Evolutionary conservation across 37 sponge, comb jelly and placozoan species (phyloP).

Genomic region (Spongilla lacustris): DNA sequence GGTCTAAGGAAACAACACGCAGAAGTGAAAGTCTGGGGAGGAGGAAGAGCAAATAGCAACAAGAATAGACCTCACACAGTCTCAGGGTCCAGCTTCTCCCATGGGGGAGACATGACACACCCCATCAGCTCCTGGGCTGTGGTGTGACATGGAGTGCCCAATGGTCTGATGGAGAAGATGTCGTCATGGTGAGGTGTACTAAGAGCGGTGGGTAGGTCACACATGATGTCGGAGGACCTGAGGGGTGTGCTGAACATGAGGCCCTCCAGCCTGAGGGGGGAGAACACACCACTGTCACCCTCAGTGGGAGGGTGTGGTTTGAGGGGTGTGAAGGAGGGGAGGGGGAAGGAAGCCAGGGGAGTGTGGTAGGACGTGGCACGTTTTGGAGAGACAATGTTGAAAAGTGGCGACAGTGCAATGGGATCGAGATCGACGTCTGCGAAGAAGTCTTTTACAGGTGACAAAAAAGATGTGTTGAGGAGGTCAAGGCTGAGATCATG

Average conservation of each 20-base stretch:
- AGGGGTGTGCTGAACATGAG: constrained; percentile 51
- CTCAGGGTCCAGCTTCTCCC: too few species aligned
- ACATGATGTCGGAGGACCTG: constrained; percentile 13
- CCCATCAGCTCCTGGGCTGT: too few species aligned
- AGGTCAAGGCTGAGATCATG: constrained; percentile 17
- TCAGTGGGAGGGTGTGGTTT: background rate
- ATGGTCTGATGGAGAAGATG: too few species aligned
- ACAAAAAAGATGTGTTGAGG: constrained; percentile 44
- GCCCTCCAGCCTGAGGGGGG: constrained; percentile 14
- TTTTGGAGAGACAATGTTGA: constrained; percentile 35
- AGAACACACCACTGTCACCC: constrained; percentile 59
- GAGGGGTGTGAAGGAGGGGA: constrained; percentile 47
- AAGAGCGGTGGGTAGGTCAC: constrained; percentile 10
- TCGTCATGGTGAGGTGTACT: constrained; percentile 30
- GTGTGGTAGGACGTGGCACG: background rate
- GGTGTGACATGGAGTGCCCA: too few species aligned
- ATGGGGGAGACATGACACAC: too few species aligned
- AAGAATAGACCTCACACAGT: too few species aligned
- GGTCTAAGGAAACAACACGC: too few species aligned
- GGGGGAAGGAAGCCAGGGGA: background rate
- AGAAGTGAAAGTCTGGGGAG: too few species aligned
- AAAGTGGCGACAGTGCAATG: constrained; percentile 54
- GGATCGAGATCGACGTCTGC: constrained; percentile 14
- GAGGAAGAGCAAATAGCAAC: too few species aligned
- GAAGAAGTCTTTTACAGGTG: constrained; percentile 25